A percentile compares a stretch with the other conserved stretches of the same genome.
These are phyloP conservation scores for Caretta caretta DNA, from an alignment of 2,113 vertebrate genomes.

Conservation along the genomic window DNA sequence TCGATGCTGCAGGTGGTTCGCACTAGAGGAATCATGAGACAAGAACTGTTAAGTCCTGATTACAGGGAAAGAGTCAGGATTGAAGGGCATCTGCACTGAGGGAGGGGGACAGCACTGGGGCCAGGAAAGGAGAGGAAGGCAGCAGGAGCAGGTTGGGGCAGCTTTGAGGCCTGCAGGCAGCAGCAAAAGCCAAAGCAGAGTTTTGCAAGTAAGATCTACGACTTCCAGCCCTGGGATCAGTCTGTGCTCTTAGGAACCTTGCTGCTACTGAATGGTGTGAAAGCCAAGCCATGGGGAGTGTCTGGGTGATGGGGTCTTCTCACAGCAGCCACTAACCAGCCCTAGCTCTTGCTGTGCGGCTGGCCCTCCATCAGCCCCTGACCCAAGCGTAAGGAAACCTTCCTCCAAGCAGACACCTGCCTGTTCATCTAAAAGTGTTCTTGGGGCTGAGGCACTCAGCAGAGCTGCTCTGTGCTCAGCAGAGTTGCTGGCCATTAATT, in stretches of 20 bases:
- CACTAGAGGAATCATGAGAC: neutral
- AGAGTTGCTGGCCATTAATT: no score
- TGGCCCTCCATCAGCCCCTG: neutral
- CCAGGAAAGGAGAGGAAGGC: neutral
- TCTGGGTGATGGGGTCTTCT: no score
- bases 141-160: constrained; percentile 1
- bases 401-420: neutral
- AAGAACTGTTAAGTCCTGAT: neutral
- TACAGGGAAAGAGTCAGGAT: neutral
- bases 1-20: neutral
- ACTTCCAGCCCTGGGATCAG: neutral
- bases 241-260: neutral
- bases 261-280: no score
- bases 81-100: neutral
- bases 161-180: neutral
- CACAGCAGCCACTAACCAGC: neutral
- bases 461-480: neutral
- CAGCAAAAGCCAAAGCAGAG: neutral
- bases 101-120: neutral
- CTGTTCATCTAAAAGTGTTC: neutral
- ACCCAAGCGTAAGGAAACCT: neutral
- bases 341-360: neutral
- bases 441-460: rapidly evolving
- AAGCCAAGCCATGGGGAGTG: no score
- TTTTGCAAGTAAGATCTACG: no score